Evolutionary conservation across 2,797 vertebrate species (phyloP).

Genomic region (Takifugu rubripes): DNA sequence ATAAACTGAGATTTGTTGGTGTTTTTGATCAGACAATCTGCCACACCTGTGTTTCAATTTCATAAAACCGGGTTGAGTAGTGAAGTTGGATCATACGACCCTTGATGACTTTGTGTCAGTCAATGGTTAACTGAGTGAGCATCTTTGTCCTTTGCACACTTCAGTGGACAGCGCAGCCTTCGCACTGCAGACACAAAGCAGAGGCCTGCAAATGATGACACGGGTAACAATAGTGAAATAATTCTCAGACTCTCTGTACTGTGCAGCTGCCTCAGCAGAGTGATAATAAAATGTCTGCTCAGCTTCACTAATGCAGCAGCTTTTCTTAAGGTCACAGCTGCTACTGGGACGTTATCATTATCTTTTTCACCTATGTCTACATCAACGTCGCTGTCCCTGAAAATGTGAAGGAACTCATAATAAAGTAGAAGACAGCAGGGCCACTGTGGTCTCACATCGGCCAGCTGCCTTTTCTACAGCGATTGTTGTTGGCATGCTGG

Average conservation of each 20-base stretch:
- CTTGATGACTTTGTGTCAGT: not conserved
- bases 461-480: not conserved
- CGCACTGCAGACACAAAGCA: slow-evolving; percentile 9
- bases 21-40: not conserved
- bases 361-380: slow-evolving; percentile 1
- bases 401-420: not conserved
- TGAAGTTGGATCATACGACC: not conserved
- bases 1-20: no score
- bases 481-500: not conserved
- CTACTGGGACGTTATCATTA: slow-evolving; percentile 5
- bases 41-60: not conserved
- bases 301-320: slow-evolving; percentile 22
- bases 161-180: not conserved
- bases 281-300: slow-evolving; percentile 38
- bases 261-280: slow-evolving; percentile 21
- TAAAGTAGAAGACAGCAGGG: no score
- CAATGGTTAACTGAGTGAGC: slow-evolving; percentile 25
- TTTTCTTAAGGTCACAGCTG: slow-evolving; percentile 25
- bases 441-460: not conserved
- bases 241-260: not conserved
- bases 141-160: not conserved
- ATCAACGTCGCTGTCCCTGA: slow-evolving; percentile 5
- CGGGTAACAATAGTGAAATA: slow-evolving; percentile 4
- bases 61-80: not conserved
- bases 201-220: not conserved